Conservation (phyloP, 2,113 vertebrate genomes). For the Naja naja region DNA sequence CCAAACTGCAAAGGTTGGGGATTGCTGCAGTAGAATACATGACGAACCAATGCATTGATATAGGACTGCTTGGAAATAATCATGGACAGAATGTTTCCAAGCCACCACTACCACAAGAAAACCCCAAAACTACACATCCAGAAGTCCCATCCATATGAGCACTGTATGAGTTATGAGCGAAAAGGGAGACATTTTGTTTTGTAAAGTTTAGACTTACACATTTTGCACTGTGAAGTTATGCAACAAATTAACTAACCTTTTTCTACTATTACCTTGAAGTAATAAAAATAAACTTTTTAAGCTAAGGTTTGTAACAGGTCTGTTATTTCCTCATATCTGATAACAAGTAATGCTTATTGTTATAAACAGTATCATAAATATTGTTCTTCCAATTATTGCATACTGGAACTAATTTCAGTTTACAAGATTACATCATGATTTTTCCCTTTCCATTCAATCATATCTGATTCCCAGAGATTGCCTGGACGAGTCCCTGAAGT, state of each 20-base stretch:
- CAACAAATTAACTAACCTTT: constrained; percentile 30
- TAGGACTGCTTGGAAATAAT: not conserved
- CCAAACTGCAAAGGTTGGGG: not conserved
- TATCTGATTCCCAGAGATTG: not conserved
- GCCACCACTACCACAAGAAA: not conserved
- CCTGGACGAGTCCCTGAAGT: not conserved
- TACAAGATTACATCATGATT: not conserved
- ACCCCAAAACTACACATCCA: not conserved
- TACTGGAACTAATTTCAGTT: not conserved
- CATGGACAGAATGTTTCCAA: not conserved
- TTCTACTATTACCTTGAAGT: not conserved
- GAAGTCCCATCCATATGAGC: not conserved
- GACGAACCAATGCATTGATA: not conserved
- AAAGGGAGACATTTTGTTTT: not conserved
- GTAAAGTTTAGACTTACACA: constrained; percentile 33
- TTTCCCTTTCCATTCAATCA: not conserved
- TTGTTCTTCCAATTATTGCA: not conserved
- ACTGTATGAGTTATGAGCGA: not conserved
- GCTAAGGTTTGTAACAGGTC: not conserved
- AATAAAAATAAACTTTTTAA: not conserved
- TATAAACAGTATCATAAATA: not conserved
- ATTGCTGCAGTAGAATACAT: not conserved
- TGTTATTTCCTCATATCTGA: not conserved
- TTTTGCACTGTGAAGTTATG: constrained; percentile 25
- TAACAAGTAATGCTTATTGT: not conserved